These are phyloP conservation scores for Myotis vivesi DNA, from an alignment of 2,797 vertebrate species.

Conservation along the genomic window DNA sequence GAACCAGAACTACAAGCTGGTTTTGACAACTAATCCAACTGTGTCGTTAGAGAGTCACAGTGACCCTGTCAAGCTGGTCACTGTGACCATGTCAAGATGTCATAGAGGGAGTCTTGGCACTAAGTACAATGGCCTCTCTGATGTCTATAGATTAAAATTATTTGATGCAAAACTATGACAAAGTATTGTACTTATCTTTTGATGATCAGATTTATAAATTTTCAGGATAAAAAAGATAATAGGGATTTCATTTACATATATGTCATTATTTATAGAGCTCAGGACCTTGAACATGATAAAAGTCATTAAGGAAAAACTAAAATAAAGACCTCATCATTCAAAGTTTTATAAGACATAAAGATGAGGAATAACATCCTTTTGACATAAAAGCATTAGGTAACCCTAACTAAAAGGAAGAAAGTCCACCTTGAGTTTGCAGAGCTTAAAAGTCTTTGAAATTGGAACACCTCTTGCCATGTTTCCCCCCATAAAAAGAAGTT, in stretches of 20 bases:
- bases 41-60: neutral
- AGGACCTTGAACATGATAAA: neutral
- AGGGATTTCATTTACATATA: neutral
- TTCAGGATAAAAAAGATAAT: neutral
- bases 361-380: neutral
- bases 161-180: neutral
- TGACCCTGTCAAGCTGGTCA: neutral
- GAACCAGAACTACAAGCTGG: neutral
- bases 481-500: neutral
- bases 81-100: neutral
- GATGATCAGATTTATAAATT: neutral
- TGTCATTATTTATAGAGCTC: neutral
- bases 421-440: conserved; percentile 15
- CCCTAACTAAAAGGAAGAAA: conserved; percentile 37
- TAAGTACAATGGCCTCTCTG: neutral
- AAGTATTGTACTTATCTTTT: neutral
- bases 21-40: neutral
- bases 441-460: neutral
- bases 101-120: neutral
- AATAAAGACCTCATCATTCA: conserved; percentile 1
- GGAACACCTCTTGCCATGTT: neutral
- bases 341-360: conserved; percentile 5
- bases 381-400: neutral
- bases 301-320: neutral
- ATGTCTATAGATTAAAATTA: neutral